phyloP scores from a whole-genome alignment of 1,140 invertebrate species.

The Magallana gigas region DNA sequence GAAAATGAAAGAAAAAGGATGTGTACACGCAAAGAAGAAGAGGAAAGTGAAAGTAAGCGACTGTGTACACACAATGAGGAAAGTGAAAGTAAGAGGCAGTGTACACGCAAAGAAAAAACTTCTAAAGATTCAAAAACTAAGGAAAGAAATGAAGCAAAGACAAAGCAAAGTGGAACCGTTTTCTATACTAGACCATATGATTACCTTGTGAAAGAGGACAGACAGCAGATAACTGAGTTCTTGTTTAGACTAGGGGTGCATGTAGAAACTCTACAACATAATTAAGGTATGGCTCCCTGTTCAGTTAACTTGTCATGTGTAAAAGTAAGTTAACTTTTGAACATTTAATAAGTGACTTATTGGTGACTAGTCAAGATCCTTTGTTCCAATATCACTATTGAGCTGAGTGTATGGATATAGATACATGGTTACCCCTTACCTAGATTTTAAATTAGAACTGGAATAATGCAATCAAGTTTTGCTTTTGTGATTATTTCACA shows the following conservation, averaged over 20 bases:
- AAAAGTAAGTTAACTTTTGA: too few relatives aligned
- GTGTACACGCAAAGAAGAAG: background rate
- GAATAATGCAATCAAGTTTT: too few relatives aligned
- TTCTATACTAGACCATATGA: slow-evolving; percentile 8
- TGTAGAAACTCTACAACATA: background rate
- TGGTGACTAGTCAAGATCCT: too few relatives aligned
- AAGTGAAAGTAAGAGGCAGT: background rate
- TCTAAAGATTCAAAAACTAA: background rate
- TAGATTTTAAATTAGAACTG: too few relatives aligned
- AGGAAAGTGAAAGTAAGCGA: background rate
- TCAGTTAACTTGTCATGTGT: too few relatives aligned
- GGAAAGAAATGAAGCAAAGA: background rate
- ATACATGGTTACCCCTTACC: too few relatives aligned
- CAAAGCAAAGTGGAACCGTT: background rate
- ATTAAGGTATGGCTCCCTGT: background rate
- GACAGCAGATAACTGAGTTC: background rate
- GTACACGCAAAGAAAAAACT: background rate
- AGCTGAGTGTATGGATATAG: too few relatives aligned
- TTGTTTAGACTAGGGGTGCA: background rate
- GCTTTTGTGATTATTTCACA: too few relatives aligned
- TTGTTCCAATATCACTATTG: too few relatives aligned
- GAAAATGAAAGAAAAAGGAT: background rate
- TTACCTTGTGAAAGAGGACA: background rate
- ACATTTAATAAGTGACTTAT: too few relatives aligned
- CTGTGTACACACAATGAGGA: background rate